These are phyloP conservation scores for Chydorus sphaericus DNA, from an alignment of 2,888 invertebrate species.

Conservation along the genomic window DNA sequence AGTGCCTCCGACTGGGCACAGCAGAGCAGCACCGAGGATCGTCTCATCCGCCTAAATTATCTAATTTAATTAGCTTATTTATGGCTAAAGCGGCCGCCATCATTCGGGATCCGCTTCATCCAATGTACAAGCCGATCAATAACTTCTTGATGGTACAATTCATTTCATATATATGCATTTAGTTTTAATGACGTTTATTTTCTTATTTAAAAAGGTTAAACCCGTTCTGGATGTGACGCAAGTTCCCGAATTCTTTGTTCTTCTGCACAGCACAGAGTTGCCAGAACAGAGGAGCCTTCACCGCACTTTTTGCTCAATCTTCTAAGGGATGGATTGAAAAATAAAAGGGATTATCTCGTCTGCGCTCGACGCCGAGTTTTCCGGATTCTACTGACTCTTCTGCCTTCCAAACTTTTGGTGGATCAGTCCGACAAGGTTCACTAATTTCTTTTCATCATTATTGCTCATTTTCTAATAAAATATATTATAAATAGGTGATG, in stretches of 20 bases:
- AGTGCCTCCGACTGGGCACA: constrained; percentile 45
- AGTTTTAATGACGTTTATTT: too few relatives aligned
- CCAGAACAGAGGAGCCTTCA: constrained; percentile 28
- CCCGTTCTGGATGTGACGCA: constrained; percentile 55
- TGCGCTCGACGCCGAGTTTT: constrained; percentile 56
- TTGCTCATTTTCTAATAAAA: neutral
- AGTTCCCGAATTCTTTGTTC: constrained; percentile 75
- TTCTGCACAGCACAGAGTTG: constrained; percentile 67
- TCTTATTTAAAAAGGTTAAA: constrained; percentile 37
- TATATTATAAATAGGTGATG: constrained; percentile 29
- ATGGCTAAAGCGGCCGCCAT: constrained; percentile 53
- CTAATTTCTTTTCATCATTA: neutral
- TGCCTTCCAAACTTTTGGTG: constrained; percentile 41
- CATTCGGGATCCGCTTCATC: constrained; percentile 55
- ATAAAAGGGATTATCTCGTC: constrained; percentile 55
- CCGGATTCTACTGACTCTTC: constrained; percentile 60
- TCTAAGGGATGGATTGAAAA: constrained; percentile 58
- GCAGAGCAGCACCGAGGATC: constrained; percentile 6
- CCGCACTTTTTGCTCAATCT: constrained; percentile 62
- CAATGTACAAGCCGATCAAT: constrained; percentile 62
- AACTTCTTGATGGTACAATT: constrained; percentile 44
- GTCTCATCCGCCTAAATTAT: constrained; percentile 35
- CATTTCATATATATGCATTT: too few relatives aligned
- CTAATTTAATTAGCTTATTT: constrained; percentile 49
- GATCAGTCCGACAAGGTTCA: constrained; percentile 27